phyloP scores from a whole-genome alignment of 2,888 invertebrate genomes.

The Eupithecia insigniata region DNA sequence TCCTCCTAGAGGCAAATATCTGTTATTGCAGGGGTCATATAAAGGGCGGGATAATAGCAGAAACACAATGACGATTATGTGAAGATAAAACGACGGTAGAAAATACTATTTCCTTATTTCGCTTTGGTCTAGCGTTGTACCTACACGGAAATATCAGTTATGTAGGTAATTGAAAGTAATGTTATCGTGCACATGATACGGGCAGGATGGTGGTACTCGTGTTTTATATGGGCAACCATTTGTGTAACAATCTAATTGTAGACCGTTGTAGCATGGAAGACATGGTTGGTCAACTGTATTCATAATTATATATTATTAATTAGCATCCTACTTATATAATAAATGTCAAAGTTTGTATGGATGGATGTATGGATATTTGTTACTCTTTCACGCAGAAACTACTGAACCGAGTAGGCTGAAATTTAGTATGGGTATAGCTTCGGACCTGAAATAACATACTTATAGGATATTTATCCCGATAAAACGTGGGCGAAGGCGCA shows the following conservation, averaged over 20 bases:
- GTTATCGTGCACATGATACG: constrained; percentile 12
- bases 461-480: too few relatives aligned
- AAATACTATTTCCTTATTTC: constrained; percentile 38
- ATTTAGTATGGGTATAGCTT: too few relatives aligned
- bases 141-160: constrained; percentile 30
- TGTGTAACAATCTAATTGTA: neutral
- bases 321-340: too few relatives aligned
- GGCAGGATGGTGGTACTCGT: neutral
- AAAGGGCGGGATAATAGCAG: constrained; percentile 39
- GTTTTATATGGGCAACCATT: neutral
- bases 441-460: too few relatives aligned
- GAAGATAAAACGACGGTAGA: constrained; percentile 37
- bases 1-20: constrained; percentile 40
- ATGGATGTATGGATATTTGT: too few relatives aligned
- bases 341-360: too few relatives aligned
- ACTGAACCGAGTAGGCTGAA: too few relatives aligned
- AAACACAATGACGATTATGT: constrained; percentile 40
- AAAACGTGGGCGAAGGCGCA: too few relatives aligned
- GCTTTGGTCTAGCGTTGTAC: constrained; percentile 22
- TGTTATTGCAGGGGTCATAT: constrained; percentile 48
- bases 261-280: neutral
- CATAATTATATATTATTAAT: too few relatives aligned
- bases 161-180: constrained; percentile 32
- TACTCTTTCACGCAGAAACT: too few relatives aligned
- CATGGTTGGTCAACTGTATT: neutral